phyloP scores from a whole-genome alignment of 2,888 invertebrate species.

The Cosmia trapezina region DNA sequence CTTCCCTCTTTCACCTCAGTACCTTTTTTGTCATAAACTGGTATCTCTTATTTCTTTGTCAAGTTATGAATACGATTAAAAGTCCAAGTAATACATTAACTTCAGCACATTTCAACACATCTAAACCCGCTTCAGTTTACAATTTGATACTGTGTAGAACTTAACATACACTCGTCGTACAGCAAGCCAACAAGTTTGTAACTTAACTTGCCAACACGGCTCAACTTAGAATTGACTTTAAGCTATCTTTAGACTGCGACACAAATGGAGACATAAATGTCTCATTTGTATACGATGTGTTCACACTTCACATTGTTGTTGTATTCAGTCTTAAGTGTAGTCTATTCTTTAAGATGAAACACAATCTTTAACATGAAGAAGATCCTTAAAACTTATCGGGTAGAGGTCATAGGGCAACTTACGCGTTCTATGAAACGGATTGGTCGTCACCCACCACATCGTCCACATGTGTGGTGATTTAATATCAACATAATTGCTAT shows the following conservation, averaged over 20 bases:
- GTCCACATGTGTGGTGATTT: no score
- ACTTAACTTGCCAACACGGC: constrained; percentile 33
- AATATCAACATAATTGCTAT: no score
- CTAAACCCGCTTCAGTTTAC: constrained; percentile 30
- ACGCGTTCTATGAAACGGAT: no score
- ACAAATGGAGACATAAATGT: constrained; percentile 17
- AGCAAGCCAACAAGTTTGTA: constrained; percentile 35
- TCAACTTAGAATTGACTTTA: constrained; percentile 54
- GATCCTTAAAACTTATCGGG: no score
- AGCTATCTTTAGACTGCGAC: constrained; percentile 27
- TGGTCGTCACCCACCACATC: no score
- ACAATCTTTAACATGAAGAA: no score
- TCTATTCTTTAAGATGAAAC: not conserved
- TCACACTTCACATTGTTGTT: not conserved
- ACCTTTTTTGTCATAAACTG: not conserved
- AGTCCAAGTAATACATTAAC: not conserved
- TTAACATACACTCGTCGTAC: constrained; percentile 2
- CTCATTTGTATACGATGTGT: constrained; percentile 30
- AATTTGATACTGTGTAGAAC: constrained; percentile 39
- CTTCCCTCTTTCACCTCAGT: no score
- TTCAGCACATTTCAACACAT: constrained; percentile 8
- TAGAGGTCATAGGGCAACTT: no score
- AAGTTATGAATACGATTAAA: not conserved
- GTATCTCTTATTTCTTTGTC: no score
- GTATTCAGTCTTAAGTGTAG: not conserved